Percentiles rank a stretch among this genome's conserved stretches.
phyloP scores from a whole-genome alignment of 2,797 vertebrate genomes.

The Vespertilio murinus region DNA sequence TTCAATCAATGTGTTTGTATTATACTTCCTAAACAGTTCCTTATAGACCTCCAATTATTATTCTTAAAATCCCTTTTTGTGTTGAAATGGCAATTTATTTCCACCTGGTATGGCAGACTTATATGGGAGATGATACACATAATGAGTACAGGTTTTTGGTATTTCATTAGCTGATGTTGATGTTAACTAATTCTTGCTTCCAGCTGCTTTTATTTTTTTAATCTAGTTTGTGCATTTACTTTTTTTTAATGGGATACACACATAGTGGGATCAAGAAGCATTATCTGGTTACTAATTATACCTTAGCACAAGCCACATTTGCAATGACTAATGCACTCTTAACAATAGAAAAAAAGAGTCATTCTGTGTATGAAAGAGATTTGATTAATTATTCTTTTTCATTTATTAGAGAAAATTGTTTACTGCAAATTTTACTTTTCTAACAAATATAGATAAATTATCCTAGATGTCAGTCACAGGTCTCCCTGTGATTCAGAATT shows the following conservation, averaged over 20 bases:
- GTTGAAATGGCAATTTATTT: slow-evolving; percentile 68
- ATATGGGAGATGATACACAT: slow-evolving; percentile 47
- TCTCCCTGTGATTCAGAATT: slow-evolving; percentile 59
- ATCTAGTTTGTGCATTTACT: slow-evolving; percentile 46
- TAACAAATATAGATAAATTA: slow-evolving; percentile 55
- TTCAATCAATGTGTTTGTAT: neutral
- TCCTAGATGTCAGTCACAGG: slow-evolving; percentile 59
- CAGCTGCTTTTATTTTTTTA: neutral
- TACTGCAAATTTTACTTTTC: slow-evolving; percentile 53
- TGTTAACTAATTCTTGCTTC: slow-evolving; percentile 68
- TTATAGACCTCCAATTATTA: neutral
- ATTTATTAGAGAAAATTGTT: slow-evolving; percentile 65
- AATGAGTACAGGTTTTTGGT: slow-evolving; percentile 54
- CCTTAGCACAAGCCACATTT: slow-evolving; percentile 65
- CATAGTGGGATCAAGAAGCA: slow-evolving; percentile 50
- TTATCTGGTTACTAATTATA: slow-evolving; percentile 76
- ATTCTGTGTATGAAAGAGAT: slow-evolving; percentile 60
- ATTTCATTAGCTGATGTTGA: slow-evolving; percentile 75
- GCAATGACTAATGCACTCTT: slow-evolving; percentile 73
- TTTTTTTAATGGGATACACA: slow-evolving; percentile 50
- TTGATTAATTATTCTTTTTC: slow-evolving; percentile 80
- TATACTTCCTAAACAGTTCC: neutral
- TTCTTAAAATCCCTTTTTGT: neutral
- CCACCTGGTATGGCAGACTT: slow-evolving; percentile 49
- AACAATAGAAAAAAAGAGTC: slow-evolving; percentile 70